phyloP scores from a whole-genome alignment of 2,797 vertebrate genomes.

The Oreortyx pictus region DNA sequence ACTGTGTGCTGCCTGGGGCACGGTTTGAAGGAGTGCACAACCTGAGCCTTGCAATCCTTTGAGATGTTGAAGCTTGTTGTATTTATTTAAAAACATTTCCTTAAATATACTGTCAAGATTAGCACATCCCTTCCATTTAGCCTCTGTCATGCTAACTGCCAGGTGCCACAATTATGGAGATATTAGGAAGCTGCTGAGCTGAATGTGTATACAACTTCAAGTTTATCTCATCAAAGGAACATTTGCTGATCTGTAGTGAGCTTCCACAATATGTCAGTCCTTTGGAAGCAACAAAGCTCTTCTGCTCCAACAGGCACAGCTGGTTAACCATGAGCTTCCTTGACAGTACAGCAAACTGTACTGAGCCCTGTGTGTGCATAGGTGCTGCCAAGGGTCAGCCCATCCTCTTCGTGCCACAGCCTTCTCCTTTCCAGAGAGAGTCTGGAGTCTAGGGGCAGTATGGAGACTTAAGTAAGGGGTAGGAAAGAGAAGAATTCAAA shows the following conservation, averaged over 20 bases:
- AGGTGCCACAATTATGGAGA: background rate
- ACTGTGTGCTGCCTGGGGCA: background rate
- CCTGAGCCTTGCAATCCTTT: background rate
- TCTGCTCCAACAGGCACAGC: background rate
- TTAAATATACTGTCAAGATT: background rate
- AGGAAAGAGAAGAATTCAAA: background rate
- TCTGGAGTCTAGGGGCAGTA: background rate
- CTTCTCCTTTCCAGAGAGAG: background rate
- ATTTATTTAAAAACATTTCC: background rate
- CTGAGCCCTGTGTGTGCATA: background rate
- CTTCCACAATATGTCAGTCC: background rate
- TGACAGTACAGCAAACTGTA: background rate
- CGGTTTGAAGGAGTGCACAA: background rate
- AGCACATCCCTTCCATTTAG: background rate
- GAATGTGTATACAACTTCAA: background rate
- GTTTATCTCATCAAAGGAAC: background rate
- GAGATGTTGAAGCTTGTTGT: background rate
- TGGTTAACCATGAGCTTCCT: fast-evolving
- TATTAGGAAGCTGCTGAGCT: background rate
- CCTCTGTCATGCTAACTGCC: background rate
- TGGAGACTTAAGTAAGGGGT: background rate
- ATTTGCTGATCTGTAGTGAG: background rate
- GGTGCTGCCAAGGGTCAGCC: background rate
- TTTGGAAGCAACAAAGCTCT: background rate
- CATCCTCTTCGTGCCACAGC: background rate